Base-by-base conservation (phyloP, 2,113 vertebrate genomes). In the Phalacrocorax brasilianus region DNA sequence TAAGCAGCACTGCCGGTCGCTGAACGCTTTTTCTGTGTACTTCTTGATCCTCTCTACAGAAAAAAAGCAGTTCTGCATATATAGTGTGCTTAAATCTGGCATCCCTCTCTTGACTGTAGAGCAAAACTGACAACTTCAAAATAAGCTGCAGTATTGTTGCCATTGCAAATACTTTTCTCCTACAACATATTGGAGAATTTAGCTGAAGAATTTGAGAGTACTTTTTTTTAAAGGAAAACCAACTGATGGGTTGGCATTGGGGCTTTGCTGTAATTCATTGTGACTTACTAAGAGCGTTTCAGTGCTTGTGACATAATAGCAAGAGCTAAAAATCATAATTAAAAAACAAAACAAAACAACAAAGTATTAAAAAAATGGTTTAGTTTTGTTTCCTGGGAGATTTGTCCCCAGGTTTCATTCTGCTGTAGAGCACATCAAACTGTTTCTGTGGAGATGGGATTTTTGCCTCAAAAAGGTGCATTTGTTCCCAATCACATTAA, bases 21-120 rank as follows among this genome's bases (percentile, higher is more conserved):
- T 19, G 55, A 19, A 18, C 0, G 5, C 52, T 47, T 45, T 17
- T 13, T 10, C 23, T 18, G 11, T 4, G 15, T 20, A 1, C 53
- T 12, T 65, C 52, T 12, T 13, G 14, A 24, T 70, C 27, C 26
- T 7, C 26, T 8, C 0, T 5, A 8, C 2, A 15, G 66, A 20
- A 32, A 26, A 59, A 59, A 58, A 45, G 23, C 30, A 11, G 4
- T n/a, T 74, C n/a, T 47, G 0, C 12, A 2, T 33, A 2, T 0
- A 38, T 5, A 8, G 19, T 14, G 20, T 32, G 67, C 63, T 76
- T 35, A 38, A 21, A 11, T 47, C 8, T 14, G 42, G 42, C 42
- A 9, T 12, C 26, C 23, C 30, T 47, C 28, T 92, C 27, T 13
- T 27, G 50, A 5, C n/a, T 45, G 13, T 26, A 35, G 45, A 74